These are phyloP conservation scores for Dolichomitus sp. DNA, from an alignment of 2,888 invertebrate species.

Conservation along the genomic window DNA sequence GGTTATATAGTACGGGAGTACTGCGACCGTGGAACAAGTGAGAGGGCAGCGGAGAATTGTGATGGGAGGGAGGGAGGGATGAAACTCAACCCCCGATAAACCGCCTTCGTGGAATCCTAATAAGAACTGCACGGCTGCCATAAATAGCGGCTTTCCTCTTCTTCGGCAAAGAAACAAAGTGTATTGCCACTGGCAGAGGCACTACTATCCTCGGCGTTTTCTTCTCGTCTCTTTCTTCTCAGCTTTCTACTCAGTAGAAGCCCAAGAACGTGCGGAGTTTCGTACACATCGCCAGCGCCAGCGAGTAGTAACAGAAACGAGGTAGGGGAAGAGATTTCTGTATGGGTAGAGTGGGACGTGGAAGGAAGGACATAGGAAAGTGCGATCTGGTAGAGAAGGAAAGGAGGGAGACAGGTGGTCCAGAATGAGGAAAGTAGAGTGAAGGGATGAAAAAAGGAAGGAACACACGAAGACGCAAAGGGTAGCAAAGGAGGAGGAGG, in stretches of 20 bases:
- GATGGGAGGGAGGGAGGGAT: constrained; percentile 29
- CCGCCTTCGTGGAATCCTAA: constrained; percentile 76
- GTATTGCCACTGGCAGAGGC: constrained; percentile 77
- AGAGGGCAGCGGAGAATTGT: constrained; percentile 7
- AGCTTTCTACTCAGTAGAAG: constrained; percentile 70
- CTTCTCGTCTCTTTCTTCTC: constrained; percentile 53
- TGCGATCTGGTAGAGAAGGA: constrained; percentile 58
- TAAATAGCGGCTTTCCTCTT: constrained; percentile 77
- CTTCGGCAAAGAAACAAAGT: constrained; percentile 77
- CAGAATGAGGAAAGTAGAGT: constrained; percentile 66
- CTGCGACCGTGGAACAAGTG: constrained; percentile 10
- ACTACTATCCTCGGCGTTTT: constrained; percentile 24
- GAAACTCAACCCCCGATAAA: constrained; percentile 72
- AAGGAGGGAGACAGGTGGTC: constrained; percentile 54
- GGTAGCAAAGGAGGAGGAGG: constrained; percentile 43
- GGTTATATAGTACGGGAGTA: constrained; percentile 27
- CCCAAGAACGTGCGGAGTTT: constrained; percentile 75
- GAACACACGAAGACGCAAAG: constrained; percentile 58
- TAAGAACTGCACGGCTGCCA: constrained; percentile 77
- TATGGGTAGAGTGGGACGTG: constrained; percentile 63
- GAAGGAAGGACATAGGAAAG: constrained; percentile 14
- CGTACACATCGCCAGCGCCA: constrained; percentile 63
- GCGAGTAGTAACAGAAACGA: constrained; percentile 41
- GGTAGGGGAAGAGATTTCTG: constrained; percentile 73
- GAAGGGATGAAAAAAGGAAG: constrained; percentile 57